Conservation (phyloP, 92 coral and sea anemone genomes). For the Bergia sp. region DNA sequence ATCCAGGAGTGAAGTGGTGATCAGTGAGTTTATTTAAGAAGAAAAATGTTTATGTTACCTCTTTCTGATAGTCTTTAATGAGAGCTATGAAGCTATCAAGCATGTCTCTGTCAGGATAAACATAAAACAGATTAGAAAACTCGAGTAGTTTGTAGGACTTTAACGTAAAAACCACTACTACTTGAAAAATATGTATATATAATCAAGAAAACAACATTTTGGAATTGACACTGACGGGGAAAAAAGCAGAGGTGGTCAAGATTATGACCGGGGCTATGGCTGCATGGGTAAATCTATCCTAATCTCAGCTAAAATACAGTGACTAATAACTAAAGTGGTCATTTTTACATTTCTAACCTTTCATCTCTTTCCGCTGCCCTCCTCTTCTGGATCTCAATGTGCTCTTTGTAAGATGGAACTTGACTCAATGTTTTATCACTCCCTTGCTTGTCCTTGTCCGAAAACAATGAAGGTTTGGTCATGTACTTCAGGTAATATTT, state of each 20-base stretch:
- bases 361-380: conserved; percentile 84
- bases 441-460: conserved; percentile 50
- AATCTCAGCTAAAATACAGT: neutral
- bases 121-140: neutral
- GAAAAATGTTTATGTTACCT: conserved; percentile 59
- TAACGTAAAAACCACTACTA: no score
- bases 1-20: neutral
- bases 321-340: no score
- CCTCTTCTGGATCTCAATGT: conserved; percentile 79
- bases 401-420: conserved; percentile 56
- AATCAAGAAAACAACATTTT: no score
- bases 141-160: neutral
- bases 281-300: neutral
- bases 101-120: conserved; percentile 70
- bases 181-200: neutral
- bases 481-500: conserved; percentile 90
- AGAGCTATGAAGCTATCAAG: conserved; percentile 89
- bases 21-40: neutral
- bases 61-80: conserved; percentile 92
- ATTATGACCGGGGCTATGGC: no score
- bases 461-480: conserved; percentile 84
- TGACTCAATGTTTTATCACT: conserved; percentile 36
- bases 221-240: no score
- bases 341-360: conserved; percentile 55
- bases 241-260: no score